Evolutionary conservation across 2,113 vertebrate genomes (phyloP), one percentile per base, ranked within the genome.

Genomic region (Urocolius indicus): DNA sequence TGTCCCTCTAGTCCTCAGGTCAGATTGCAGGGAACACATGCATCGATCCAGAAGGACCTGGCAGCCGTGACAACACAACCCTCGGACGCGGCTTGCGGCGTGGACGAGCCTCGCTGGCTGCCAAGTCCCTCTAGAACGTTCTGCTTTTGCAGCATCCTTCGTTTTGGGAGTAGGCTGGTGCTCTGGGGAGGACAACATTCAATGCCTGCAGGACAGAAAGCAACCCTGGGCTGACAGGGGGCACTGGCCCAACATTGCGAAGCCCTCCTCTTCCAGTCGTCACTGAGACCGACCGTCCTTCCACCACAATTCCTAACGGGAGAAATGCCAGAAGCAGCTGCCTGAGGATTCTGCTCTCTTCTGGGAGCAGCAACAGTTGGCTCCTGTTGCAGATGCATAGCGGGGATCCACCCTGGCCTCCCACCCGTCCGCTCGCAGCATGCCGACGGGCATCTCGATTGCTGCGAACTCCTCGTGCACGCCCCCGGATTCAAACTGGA

Each of bases 311-410:
- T 52, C 73, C 57, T 24, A 61, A 32, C 0, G 61, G 67, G 29
- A 95, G 18, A 41, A 77, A 74, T 21, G 73, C 72, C 88, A 92
- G 73, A 58, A 68, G 69, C 57, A 74, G 54, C 75, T 71, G 71
- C 65, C 79, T 67, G 63, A 4, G 1, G 82, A 67, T 66, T 91
- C 48, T 74, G 66, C 66, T 91, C 58, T 36, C 75, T 83, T 73
- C 86, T 1, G 2, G 61, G 61, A 92, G 78, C 9, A 84, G 90
- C 90, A 87, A 95, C 85, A 90, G 86, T 69, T 82, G 92, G 85
- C 86, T 90, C 82, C 57, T 49, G 41, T 29, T 58, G 90, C 80
- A 89, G 78, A 83, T 59, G 67, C 51, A 16, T 12, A 62, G 74
- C 3, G 13, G 78, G 62, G 61, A 94, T 88, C 85, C 3, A 6